Evolutionary conservation across 2,797 vertebrate genomes (phyloP).

Genomic region (Clarias pachynema): DNA sequence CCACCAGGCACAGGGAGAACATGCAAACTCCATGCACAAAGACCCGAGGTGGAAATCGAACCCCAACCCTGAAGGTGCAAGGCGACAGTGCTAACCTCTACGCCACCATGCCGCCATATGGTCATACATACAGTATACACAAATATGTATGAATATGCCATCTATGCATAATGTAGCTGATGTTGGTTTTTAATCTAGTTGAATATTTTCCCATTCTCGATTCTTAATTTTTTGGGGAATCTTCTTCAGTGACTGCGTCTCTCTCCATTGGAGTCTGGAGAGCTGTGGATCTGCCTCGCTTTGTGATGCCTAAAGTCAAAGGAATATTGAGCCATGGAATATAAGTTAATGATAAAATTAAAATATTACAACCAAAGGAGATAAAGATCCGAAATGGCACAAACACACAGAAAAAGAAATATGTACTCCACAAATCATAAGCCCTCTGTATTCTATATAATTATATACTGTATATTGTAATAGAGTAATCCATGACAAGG

Average conservation of each 20-base stretch:
- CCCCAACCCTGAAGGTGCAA: no score
- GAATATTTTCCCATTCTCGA: not conserved
- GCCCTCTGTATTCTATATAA: not conserved
- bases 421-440: not conserved
- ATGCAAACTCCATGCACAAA: no score
- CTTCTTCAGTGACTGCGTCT: not conserved
- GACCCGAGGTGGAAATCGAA: no score
- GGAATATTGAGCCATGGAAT: not conserved
- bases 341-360: not conserved
- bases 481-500: not conserved
- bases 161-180: not conserved
- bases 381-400: not conserved
- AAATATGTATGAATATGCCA: not conserved
- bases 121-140: no score
- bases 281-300: not conserved
- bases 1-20: no score
- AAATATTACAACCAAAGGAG: not conserved
- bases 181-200: not conserved
- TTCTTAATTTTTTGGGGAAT: not conserved
- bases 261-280: not conserved
- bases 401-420: no score
- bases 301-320: not conserved
- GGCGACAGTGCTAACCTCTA: no score
- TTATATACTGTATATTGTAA: not conserved
- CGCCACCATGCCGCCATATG: no score